Evolutionary conservation across 2,888 invertebrate species (phyloP).

Genomic region (Limenitis camilla): DNA sequence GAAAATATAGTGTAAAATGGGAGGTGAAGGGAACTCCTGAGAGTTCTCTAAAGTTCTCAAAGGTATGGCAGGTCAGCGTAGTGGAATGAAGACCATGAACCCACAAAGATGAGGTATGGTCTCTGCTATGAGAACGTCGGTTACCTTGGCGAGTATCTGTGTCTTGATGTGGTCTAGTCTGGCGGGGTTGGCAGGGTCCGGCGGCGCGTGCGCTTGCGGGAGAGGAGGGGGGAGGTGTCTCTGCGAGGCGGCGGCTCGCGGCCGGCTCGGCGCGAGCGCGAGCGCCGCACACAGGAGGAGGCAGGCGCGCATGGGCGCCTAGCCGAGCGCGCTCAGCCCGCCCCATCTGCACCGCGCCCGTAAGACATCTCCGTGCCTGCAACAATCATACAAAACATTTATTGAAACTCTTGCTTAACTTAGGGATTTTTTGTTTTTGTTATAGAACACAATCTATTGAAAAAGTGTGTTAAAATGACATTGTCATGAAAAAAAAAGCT

Average conservation of each 20-base stretch:
- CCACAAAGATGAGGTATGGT: no score
- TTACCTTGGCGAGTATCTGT: slow-evolving; percentile 33
- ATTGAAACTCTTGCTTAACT: no score
- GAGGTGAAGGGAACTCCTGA: no score
- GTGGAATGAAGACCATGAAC: no score
- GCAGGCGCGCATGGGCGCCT: slow-evolving; percentile 70
- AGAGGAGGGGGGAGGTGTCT: slow-evolving; percentile 4
- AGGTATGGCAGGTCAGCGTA: no score
- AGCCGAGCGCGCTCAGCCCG: slow-evolving; percentile 63
- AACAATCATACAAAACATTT: no score
- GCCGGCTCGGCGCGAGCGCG: slow-evolving; percentile 51
- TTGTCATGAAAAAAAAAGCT: no score
- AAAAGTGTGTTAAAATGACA: no score
- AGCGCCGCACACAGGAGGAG: slow-evolving; percentile 69
- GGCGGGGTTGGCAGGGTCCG: slow-evolving; percentile 31
- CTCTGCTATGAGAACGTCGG: no score
- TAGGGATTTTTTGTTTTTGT: no score
- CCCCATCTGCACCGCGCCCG: slow-evolving; percentile 65
- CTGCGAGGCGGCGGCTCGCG: slow-evolving; percentile 51
- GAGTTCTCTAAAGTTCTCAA: no score
- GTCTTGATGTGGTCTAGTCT: slow-evolving; percentile 36
- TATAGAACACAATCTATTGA: no score
- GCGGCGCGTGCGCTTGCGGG: slow-evolving; percentile 30
- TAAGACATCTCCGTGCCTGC: slow-evolving; percentile 65
- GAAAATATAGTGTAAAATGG: not conserved